Conservation (phyloP, 1,140 invertebrate species). For the Hirudo medicinalis region DNA sequence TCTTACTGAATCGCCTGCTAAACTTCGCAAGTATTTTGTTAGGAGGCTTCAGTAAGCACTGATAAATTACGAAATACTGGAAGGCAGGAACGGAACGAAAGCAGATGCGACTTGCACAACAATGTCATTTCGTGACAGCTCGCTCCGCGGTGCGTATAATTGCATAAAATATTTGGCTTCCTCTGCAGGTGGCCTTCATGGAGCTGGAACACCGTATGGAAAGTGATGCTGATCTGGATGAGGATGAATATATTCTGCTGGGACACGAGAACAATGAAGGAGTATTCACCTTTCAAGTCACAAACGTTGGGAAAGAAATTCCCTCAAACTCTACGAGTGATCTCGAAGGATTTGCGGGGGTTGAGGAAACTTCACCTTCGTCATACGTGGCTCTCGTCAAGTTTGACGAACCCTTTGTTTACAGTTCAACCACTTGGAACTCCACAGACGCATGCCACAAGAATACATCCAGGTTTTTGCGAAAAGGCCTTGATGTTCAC, state of each 20-base stretch:
- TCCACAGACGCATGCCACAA: slow-evolving; percentile 28
- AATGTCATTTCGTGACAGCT: too few relatives aligned
- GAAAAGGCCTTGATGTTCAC: too few relatives aligned
- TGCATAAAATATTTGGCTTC: slow-evolving; percentile 21
- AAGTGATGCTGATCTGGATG: slow-evolving; percentile 25
- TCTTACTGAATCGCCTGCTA: too few relatives aligned
- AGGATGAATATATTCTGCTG: slow-evolving; percentile 16
- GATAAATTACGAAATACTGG: too few relatives aligned
- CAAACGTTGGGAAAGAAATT: slow-evolving; percentile 14
- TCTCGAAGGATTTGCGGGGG: slow-evolving; percentile 11
- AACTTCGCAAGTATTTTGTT: too few relatives aligned
- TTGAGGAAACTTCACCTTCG: too few relatives aligned
- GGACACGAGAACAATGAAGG: slow-evolving; percentile 1
- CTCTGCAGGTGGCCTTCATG: slow-evolving; percentile 20
- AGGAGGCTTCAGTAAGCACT: too few relatives aligned
- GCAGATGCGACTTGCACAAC: too few relatives aligned
- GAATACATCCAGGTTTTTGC: slow-evolving; percentile 20
- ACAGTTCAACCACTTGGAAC: slow-evolving; percentile 30
- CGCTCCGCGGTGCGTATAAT: slow-evolving; percentile 11
- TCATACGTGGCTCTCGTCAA: slow-evolving; percentile 28
- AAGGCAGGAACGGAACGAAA: too few relatives aligned
- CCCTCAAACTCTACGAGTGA: not conserved
- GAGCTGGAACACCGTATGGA: slow-evolving; percentile 24
- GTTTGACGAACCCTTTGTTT: slow-evolving; percentile 31
- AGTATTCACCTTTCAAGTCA: not conserved